Conservation (phyloP, 2,113 vertebrate genomes). For the Serinus canaria region DNA sequence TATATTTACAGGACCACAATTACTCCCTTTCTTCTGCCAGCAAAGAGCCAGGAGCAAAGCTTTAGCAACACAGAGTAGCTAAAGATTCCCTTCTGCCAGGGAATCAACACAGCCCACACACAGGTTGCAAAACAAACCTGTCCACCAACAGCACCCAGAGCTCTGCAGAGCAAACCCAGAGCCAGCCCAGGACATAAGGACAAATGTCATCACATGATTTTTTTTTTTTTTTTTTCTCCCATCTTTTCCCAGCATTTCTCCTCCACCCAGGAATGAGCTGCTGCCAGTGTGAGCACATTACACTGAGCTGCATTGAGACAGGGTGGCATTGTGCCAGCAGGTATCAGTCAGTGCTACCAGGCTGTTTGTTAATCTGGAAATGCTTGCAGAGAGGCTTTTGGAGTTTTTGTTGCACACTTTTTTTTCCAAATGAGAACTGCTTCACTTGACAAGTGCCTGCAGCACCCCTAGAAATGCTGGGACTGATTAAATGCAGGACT, state of each 20-base stretch:
- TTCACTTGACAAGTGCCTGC: neutral
- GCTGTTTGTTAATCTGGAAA: neutral
- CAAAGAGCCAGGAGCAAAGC: slow-evolving; percentile 50
- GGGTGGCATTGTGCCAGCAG: slow-evolving; percentile 3
- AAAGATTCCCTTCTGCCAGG: slow-evolving; percentile 23
- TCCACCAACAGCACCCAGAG: slow-evolving; percentile 15
- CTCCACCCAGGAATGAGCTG: neutral
- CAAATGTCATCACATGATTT: neutral
- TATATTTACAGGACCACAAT: slow-evolving; percentile 59
- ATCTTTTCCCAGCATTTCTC: neutral
- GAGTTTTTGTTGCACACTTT: neutral
- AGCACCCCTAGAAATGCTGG: neutral
- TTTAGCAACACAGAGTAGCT: neutral
- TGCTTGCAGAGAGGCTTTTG: neutral
- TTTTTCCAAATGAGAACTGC: neutral
- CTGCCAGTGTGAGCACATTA: neutral
- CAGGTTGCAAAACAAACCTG: slow-evolving; percentile 35
- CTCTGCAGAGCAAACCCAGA: neutral
- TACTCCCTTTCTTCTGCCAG: slow-evolving; percentile 46
- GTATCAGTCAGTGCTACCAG: neutral
- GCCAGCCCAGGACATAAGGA: neutral
- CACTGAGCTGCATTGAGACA: neutral
- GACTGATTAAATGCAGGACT: fast-evolving
- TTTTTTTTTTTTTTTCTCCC: neutral
- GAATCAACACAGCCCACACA: slow-evolving; percentile 24